Evolutionary conservation across 2,113 vertebrate species (phyloP).

Genomic region (Gymnarchus niloticus): DNA sequence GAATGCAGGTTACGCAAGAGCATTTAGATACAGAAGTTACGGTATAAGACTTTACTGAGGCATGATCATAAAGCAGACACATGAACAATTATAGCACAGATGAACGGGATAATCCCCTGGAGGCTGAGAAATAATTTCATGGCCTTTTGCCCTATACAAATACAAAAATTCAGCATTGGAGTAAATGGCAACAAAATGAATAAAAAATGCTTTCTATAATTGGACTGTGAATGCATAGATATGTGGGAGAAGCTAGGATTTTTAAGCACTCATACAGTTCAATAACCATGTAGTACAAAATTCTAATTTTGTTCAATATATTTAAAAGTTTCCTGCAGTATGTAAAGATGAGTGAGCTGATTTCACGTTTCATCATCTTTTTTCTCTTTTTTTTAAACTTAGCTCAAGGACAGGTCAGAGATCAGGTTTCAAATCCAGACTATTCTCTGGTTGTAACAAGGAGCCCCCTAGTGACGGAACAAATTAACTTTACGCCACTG

Average conservation of each 20-base stretch:
- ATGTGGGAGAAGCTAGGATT: neutral
- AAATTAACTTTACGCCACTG: neutral
- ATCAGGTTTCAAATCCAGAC: neutral
- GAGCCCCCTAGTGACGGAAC: neutral
- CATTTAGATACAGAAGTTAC: neutral
- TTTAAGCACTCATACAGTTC: neutral
- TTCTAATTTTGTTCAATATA: neutral
- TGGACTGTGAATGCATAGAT: neutral
- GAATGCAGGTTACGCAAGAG: neutral
- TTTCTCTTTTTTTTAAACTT: neutral
- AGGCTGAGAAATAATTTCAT: neutral
- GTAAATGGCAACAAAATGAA: neutral
- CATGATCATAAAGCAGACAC: neutral
- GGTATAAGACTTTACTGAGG: neutral
- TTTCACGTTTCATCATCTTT: neutral
- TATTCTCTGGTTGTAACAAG: neutral
- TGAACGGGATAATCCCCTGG: neutral
- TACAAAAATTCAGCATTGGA: neutral
- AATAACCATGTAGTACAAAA: neutral
- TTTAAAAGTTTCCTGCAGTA: neutral
- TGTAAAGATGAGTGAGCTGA: neutral
- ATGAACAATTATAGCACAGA: neutral
- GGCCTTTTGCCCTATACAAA: neutral
- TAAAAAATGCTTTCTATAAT: neutral
- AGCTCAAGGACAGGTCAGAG: neutral